Evolutionary conservation across 1,140 invertebrate genomes (phyloP).

Genomic region (Leguminivora glycinivorella): DNA sequence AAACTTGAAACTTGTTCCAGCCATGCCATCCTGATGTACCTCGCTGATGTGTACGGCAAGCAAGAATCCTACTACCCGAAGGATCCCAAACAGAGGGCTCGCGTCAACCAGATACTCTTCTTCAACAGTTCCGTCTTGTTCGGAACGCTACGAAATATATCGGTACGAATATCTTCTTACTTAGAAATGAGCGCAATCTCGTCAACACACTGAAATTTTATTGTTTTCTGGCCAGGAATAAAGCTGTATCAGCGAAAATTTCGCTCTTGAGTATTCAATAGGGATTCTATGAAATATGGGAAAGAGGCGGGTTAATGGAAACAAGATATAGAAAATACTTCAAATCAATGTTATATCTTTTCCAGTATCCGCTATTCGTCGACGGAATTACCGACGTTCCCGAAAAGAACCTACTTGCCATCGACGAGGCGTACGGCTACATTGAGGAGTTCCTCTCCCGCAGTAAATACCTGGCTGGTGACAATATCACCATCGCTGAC

Average conservation of each 20-base stretch:
- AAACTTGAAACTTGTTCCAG: constrained; percentile 54
- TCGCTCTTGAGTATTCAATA: too few relatives aligned
- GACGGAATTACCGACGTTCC: constrained; percentile 59
- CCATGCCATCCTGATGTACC: constrained; percentile 84
- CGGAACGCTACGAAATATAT: constrained; percentile 69
- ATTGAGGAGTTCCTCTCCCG: constrained; percentile 82
- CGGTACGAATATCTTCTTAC: constrained; percentile 62
- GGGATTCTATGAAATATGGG: too few relatives aligned
- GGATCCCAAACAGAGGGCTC: constrained; percentile 80
- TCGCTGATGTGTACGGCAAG: constrained; percentile 84
- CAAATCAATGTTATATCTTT: constrained; percentile 29
- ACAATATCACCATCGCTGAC: constrained; percentile 84
- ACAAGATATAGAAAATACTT: too few relatives aligned
- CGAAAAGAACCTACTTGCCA: constrained; percentile 79
- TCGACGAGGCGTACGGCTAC: constrained; percentile 81
- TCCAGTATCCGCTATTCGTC: constrained; percentile 39
- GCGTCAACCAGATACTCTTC: constrained; percentile 84
- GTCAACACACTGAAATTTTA: too few relatives aligned
- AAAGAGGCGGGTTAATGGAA: too few relatives aligned
- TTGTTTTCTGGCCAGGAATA: constrained; percentile 22
- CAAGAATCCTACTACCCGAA: constrained; percentile 83
- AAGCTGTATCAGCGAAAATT: too few relatives aligned
- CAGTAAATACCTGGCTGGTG: constrained; percentile 81
- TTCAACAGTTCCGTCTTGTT: constrained; percentile 84
- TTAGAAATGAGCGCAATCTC: too few relatives aligned